Evolutionary conservation across 2,113 vertebrate genomes (phyloP), one percentile per base, ranked within the genome.

Genomic region (Terrapene triunguis): DNA sequence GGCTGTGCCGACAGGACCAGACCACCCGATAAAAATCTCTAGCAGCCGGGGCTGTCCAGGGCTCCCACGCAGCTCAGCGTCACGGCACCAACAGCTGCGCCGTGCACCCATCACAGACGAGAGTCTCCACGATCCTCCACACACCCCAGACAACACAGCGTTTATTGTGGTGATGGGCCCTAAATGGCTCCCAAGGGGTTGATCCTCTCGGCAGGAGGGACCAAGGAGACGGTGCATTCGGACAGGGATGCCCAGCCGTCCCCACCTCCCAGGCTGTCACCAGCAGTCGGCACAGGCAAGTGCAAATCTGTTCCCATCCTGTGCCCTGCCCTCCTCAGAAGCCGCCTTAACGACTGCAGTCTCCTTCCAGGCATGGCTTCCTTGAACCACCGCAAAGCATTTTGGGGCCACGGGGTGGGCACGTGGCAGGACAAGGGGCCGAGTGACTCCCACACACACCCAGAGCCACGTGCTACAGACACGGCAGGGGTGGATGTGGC

Each of bases 141-240:
- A 16, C 7, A 1, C 3, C 1, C 27, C 14, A 7, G 6, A 14
- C 22, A 35, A 6, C 21, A 27, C n/a, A 29, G n/a, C 22, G 1
- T n/a, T 76, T 76, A 1, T 22, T 76, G 38, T 25, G 76, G 76
- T 2, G 76, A 24, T 24, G 44, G 25, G 42, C 9, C 44, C 74
- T 21, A 76, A n/a, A 42, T 8, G 16, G 14, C n/a, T 35, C 38
- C 13, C 38, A 42, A 76, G 38, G 74, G 42, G 17, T 59, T 54
- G 53, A 54, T 54, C 53, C 53, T 54, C 53, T 22, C 21, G 21
- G 53, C 53, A 54, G 53, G 53, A 54, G 21, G 51, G 51, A 53
- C 51, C 54, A 55, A 4, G 24, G 54, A 55, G 54, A 27, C 24
- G 24, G 55, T 11, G 59, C 29, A 14, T 29, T n/a, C 17, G 17